Conservation (phyloP, 2,113 vertebrate species). For the Eulemur macaco region DNA sequence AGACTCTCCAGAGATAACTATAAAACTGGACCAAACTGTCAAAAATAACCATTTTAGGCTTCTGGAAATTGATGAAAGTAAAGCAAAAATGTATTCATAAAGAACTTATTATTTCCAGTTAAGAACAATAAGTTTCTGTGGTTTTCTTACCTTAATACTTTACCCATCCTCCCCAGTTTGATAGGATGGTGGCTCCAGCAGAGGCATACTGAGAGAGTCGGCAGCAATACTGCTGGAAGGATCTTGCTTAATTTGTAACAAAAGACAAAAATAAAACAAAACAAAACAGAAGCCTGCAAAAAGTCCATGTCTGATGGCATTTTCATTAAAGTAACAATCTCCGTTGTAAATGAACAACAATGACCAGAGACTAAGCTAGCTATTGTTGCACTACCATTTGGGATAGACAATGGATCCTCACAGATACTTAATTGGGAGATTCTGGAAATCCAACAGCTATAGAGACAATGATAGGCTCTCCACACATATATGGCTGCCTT, state of each 20-base stretch:
- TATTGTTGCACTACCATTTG: not conserved
- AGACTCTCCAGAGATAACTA: not conserved
- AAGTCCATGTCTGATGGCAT: not conserved
- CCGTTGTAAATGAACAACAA: not conserved
- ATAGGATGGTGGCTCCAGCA: not conserved
- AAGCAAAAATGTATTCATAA: not conserved
- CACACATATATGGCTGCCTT: not conserved
- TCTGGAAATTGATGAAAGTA: not conserved
- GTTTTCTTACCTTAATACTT: not conserved
- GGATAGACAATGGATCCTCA: not conserved
- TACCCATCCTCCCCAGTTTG: not conserved
- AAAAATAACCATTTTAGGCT: not conserved
- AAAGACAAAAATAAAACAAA: not conserved
- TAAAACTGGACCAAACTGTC: not conserved
- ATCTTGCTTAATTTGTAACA: not conserved
- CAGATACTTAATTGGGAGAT: not conserved
- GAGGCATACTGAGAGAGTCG: not conserved
- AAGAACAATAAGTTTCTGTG: not conserved
- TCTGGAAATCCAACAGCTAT: not conserved
- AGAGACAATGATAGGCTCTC: not conserved
- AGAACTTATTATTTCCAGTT: not conserved
- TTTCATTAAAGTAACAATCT: not conserved
- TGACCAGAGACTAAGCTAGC: not conserved
- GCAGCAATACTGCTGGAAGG: not conserved
- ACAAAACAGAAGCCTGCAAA: not conserved